phyloP scores from a whole-genome alignment of 2,113 vertebrate genomes.

The Furnarius figulus region DNA sequence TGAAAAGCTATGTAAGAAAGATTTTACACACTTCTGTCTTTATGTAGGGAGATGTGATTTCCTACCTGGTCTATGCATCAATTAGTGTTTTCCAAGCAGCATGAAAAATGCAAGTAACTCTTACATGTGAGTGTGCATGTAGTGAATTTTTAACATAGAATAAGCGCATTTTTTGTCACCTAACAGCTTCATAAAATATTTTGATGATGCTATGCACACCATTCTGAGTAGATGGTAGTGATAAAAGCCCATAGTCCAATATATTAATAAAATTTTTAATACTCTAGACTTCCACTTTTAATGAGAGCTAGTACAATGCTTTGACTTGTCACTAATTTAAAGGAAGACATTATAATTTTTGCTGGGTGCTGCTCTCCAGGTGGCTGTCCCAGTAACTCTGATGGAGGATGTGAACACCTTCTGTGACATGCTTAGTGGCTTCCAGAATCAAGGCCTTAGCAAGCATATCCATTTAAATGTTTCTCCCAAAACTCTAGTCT shows the following conservation, averaged over 20 bases:
- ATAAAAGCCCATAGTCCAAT: neutral
- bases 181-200: conserved; percentile 10
- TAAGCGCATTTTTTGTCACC: neutral
- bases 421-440: neutral
- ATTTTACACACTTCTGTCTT: conserved; percentile 20
- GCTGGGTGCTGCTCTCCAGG: neutral
- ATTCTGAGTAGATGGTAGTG: neutral
- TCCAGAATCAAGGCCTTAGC: neutral
- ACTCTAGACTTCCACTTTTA: conserved; percentile 20
- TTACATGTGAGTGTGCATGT: neutral
- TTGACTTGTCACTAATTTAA: neutral
- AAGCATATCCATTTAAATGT: neutral
- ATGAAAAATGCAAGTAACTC: conserved; percentile 1
- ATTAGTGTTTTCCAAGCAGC: conserved; percentile 35
- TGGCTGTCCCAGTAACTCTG: neutral
- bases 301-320: neutral
- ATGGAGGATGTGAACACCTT: accelerated
- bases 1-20: neutral
- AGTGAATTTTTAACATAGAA: neutral
- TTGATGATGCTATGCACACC: neutral
- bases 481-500: neutral
- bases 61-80: neutral
- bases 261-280: conserved; percentile 26
- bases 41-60: neutral
- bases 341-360: neutral